Base-by-base conservation (phyloP, 2,888 invertebrate genomes). In the Zele albiditarsus region DNA sequence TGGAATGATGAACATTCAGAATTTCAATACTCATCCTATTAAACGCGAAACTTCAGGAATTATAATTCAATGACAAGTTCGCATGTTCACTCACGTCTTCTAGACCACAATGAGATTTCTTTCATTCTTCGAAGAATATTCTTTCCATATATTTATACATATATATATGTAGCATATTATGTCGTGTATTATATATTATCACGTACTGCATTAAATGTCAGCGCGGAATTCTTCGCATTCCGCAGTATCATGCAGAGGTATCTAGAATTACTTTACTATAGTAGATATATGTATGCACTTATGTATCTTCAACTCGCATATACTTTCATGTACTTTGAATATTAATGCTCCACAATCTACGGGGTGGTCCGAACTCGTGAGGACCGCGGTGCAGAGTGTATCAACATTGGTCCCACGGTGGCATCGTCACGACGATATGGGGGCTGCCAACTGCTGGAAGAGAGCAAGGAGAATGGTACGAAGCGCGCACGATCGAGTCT, bases 291-390 rank as follows among this genome's bases (percentile, higher is more conserved):
- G 57, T 60, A 68, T 68, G 58, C 57, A 67, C 20, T 31, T 53
- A 74, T 68, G 69, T 69, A 74, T 73, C 28, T 69, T 70, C 42
- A 27, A 73, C 25, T 27, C 14, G 49, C 79, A 80, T 80, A 77
- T 79, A 74, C 70, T 77, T 33, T 76, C 78, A 78, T 79, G 78
- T 79, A 80, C 81, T 79, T 82, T 84, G 84, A 85, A 85, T 86
- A 85, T 85, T 83, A 85, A 86, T 83, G 79, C 80, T 75, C 71
- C 46, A 67, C 49, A 70, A 78, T 83, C 81, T 82, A 83, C 84
- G 80, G 83, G 84, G 86, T 84, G 86, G 85, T 84, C 85, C 82
- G 82, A 83, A 78, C 79, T 78, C 78, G 75, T 75, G 75, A 75
- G 75, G 71, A 71, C 75, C 62, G 25, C 46, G 66, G 70, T 71